A percentile compares a stretch with the other conserved stretches of the same genome.
Evolutionary conservation across 2,113 vertebrate genomes (phyloP).

Genomic region (Pithys albifrons): DNA sequence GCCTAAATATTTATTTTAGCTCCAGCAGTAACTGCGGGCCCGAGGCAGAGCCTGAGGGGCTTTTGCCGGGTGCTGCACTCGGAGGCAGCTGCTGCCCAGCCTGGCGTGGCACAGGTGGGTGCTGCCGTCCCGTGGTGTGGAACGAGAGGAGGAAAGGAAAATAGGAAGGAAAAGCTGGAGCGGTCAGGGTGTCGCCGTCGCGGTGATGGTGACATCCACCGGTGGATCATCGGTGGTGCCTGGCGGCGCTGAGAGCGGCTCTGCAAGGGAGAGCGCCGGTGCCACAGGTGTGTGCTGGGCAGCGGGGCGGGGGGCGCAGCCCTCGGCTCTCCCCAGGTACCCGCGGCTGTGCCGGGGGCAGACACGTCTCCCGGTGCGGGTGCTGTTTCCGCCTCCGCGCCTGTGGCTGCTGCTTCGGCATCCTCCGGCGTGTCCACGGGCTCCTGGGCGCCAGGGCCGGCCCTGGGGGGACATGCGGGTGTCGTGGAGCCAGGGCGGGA

Average conservation of each 20-base stretch:
- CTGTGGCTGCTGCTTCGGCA: not conserved
- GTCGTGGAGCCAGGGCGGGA: rapidly evolving
- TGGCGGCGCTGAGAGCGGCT: rapidly evolving
- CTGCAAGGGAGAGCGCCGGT: not conserved
- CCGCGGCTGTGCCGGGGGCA: not conserved
- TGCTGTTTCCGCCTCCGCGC: not conserved
- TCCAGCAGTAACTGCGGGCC: not conserved
- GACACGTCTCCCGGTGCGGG: rapidly evolving
- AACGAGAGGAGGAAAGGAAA: not conserved
- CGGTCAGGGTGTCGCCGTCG: not conserved
- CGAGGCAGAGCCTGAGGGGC: not conserved
- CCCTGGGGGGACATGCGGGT: not conserved
- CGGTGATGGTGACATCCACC: not conserved
- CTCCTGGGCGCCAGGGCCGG: not conserved
- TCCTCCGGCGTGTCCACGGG: not conserved
- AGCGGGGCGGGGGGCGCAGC: rapidly evolving
- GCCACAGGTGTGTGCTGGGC: not conserved
- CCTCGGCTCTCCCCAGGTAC: rapidly evolving
- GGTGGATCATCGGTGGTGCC: rapidly evolving
- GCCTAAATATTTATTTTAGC: not conserved
- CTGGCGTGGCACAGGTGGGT: not conserved
- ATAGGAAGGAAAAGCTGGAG: not conserved
- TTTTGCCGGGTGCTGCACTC: rapidly evolving
- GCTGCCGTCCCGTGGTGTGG: not conserved
- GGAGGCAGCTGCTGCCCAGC: not conserved